Percentiles rank a stretch among this genome's conserved stretches.
Evolutionary conservation across 2,888 invertebrate species (phyloP).

Genomic region (Lepeophtheirus nordmannii): DNA sequence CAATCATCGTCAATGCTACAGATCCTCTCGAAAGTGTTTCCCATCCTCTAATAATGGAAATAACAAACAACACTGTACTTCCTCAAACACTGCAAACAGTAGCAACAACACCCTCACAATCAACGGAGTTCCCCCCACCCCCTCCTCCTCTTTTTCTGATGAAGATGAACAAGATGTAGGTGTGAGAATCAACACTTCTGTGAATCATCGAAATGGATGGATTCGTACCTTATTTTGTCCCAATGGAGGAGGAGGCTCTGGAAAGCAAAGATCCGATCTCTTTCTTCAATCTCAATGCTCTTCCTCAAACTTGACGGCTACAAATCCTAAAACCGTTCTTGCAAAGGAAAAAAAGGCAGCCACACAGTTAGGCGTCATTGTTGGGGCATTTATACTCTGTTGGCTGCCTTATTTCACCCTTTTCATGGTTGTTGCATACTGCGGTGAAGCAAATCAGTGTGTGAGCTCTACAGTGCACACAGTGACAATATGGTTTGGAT

Average conservation of each 20-base stretch:
- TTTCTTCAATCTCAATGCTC: neutral
- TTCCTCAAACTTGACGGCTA: neutral
- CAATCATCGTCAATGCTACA: slow-evolving; percentile 9
- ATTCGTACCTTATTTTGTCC: neutral
- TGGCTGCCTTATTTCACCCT: slow-evolving; percentile 45
- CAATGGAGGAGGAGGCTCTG: neutral
- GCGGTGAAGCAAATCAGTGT: slow-evolving; percentile 34
- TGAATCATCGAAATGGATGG: neutral
- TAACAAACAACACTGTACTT: neutral
- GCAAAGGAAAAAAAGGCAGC: slow-evolving; percentile 38
- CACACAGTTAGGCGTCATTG: slow-evolving; percentile 43
- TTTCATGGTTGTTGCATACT: slow-evolving; percentile 42
- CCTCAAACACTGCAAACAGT: neutral
- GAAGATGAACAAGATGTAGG: neutral
- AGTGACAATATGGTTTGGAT: slow-evolving; percentile 40
- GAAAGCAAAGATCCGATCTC: neutral
- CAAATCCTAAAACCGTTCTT: slow-evolving; percentile 26
- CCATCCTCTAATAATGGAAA: neutral
- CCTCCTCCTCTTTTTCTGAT: slow-evolving; percentile 3
- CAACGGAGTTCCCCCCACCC: neutral
- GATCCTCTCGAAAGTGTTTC: neutral
- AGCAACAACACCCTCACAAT: neutral
- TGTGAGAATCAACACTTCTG: neutral
- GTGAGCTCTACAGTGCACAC: slow-evolving; percentile 35
- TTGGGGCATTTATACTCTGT: slow-evolving; percentile 43